These are phyloP conservation scores for Macroglossus sobrinus DNA, from an alignment of 2,113 vertebrate genomes.

Conservation along the genomic window DNA sequence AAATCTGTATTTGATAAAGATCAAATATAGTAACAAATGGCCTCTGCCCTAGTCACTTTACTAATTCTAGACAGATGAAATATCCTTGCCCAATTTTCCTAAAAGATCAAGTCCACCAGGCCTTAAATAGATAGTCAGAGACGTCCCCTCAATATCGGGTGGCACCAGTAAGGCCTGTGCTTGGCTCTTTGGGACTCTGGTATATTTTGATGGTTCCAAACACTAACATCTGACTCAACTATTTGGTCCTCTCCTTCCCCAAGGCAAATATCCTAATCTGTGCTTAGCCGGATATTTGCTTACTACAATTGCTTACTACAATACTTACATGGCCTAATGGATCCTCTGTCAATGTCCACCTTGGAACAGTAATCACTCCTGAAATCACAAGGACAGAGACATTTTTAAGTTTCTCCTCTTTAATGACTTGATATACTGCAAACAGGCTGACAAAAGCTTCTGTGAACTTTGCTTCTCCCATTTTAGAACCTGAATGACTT, in stretches of 20 bases:
- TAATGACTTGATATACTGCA: neutral
- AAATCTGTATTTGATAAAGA: neutral
- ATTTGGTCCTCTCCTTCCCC: neutral
- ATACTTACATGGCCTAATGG: neutral
- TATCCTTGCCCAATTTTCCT: neutral
- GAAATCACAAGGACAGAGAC: slow-evolving; percentile 46
- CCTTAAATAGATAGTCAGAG: neutral
- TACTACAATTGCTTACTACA: neutral
- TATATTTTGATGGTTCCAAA: neutral
- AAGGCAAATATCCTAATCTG: neutral
- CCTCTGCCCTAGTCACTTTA: neutral
- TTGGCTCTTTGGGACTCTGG: neutral
- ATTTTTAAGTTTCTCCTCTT: slow-evolving; percentile 31
- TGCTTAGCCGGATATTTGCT: neutral
- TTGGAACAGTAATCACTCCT: slow-evolving; percentile 26
- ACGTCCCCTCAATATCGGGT: neutral
- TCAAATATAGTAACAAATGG: neutral
- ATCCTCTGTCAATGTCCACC: neutral
- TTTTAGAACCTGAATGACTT: slow-evolving; percentile 8
- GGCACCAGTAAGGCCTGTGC: neutral
- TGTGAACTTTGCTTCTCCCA: slow-evolving; percentile 9
- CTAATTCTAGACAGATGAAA: neutral
- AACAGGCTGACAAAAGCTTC: neutral
- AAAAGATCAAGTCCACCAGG: neutral
- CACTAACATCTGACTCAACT: neutral